A percentile compares a stretch with the other conserved stretches of the same genome.
Conservation (phyloP, 92 coral and sea anemone genomes). For the Epizoanthus rinbou region DNA sequence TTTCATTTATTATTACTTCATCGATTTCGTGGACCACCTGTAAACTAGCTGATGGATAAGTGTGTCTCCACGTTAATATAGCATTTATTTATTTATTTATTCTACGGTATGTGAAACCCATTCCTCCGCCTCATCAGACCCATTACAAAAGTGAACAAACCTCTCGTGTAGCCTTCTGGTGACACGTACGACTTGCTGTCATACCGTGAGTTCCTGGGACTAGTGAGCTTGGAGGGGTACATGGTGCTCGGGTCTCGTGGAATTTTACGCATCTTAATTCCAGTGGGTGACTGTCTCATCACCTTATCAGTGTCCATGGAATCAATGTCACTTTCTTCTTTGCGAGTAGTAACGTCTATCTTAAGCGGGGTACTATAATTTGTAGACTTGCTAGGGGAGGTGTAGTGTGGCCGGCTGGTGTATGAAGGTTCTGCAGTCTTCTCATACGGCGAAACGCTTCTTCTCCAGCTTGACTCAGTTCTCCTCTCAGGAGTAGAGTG, state of each 20-base stretch:
- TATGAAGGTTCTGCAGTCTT: conserved; percentile 17
- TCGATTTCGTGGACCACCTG: too few relatives aligned
- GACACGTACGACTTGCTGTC: conserved; percentile 12
- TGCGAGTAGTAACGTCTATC: conserved; percentile 38
- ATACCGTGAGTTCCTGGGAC: conserved; percentile 5
- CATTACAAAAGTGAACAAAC: neutral
- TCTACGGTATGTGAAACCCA: too few relatives aligned
- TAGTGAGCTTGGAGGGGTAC: conserved; percentile 56
- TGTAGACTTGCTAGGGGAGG: conserved; percentile 47
- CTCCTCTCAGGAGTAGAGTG: conserved; percentile 8
- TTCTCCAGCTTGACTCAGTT: neutral
- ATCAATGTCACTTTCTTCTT: conserved; percentile 73
- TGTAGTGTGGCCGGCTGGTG: conserved; percentile 6
- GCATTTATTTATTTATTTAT: too few relatives aligned
- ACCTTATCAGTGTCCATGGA: conserved; percentile 90
- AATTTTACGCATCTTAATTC: conserved; percentile 87
- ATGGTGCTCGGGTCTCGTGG: conserved; percentile 82
- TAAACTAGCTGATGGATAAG: too few relatives aligned
- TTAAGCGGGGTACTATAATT: conserved; percentile 27
- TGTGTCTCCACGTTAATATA: too few relatives aligned
- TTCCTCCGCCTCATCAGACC: too few relatives aligned
- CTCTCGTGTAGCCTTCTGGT: conserved; percentile 5
- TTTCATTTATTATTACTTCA: too few relatives aligned
- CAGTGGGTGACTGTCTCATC: conserved; percentile 94
- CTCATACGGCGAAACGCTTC: neutral